Evolutionary conservation across 2,888 invertebrate genomes (phyloP).

Genomic region (Thysanoteuthis rhombus): DNA sequence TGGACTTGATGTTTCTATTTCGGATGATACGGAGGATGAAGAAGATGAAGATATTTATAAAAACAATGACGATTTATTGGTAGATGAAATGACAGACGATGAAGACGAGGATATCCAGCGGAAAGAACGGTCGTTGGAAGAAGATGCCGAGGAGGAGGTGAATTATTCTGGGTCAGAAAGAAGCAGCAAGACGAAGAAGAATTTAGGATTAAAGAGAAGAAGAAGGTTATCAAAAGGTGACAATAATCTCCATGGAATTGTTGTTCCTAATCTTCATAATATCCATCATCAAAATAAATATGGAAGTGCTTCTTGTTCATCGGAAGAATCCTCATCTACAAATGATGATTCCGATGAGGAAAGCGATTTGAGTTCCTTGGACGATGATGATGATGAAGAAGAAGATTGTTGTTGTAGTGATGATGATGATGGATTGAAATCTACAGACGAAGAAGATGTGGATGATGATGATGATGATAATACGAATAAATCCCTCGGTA

Average conservation of each 20-base stretch:
- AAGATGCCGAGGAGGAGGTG: neutral
- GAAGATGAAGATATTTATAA: neutral
- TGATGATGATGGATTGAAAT: neutral
- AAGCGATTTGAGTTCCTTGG: constrained; percentile 19
- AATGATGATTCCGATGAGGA: neutral
- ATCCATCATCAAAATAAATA: neutral
- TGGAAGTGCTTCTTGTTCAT: neutral
- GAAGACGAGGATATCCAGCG: neutral
- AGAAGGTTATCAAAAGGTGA: neutral
- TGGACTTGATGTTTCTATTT: constrained; percentile 18
- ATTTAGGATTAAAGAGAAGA: neutral
- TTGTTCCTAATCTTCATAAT: neutral
- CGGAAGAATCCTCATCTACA: neutral
- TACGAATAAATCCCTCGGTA: neutral
- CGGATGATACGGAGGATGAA: neutral
- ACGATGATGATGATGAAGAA: neutral
- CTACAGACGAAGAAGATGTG: neutral
- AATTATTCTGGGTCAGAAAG: neutral
- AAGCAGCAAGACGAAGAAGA: neutral
- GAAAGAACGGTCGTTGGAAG: neutral
- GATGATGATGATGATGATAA: neutral
- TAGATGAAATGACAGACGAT: neutral
- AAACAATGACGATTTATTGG: neutral
- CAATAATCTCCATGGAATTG: neutral
- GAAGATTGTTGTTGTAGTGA: neutral